A percentile compares a stretch with the other conserved stretches of the same genome.
Conservation (phyloP, 2,113 vertebrate species). For the Xiphias gladius region DNA sequence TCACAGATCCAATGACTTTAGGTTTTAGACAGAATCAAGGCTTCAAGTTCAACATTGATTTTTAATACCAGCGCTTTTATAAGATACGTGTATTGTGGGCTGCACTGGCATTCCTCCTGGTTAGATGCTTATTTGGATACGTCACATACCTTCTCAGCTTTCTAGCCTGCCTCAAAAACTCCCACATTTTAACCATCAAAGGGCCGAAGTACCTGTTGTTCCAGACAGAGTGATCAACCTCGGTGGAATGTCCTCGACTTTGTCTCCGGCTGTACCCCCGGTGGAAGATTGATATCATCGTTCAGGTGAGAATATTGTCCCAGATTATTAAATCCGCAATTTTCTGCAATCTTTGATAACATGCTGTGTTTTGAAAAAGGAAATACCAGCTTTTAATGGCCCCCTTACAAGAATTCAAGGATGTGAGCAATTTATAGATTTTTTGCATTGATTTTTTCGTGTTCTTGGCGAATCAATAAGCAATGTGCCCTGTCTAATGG, state of each 20-base stretch:
- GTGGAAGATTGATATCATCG: neutral
- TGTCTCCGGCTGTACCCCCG: neutral
- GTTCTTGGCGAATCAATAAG: neutral
- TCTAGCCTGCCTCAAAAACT: neutral
- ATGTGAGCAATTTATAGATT: neutral
- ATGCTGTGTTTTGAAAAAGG: no score
- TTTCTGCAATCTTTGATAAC: neutral
- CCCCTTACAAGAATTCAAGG: neutral
- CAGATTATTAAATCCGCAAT: neutral
- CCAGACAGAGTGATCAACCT: neutral
- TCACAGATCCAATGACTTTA: no score
- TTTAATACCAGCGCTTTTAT: neutral
- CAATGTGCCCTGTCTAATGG: neutral
- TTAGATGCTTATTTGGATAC: neutral
- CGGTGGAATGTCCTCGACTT: neutral
- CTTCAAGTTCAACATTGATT: neutral
- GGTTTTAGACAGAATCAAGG: no score
- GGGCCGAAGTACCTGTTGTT: neutral
- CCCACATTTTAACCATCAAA: neutral
- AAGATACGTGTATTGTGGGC: neutral
- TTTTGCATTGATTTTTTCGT: neutral
- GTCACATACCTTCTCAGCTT: neutral
- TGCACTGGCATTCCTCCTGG: neutral
- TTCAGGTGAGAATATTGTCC: neutral
- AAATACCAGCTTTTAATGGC: neutral